Conservation (phyloP, 2,888 invertebrate genomes). For the Dryococelus australis region DNA sequence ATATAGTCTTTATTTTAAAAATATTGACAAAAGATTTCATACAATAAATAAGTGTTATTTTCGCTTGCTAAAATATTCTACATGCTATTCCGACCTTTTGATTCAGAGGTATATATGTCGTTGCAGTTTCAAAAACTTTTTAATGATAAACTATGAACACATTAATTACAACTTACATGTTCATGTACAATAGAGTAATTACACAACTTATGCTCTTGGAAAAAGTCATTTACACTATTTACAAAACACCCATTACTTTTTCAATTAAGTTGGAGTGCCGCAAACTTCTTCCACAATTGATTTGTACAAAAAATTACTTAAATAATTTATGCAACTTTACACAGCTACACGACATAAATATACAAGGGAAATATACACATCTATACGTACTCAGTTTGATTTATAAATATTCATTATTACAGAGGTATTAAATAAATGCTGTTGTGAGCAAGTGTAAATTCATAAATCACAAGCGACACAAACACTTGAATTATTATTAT, state of each 20-base stretch:
- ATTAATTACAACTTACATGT: not conserved
- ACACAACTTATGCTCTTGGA: not conserved
- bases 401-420: not conserved
- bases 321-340: slow-evolving; percentile 11
- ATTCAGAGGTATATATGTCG: slow-evolving; percentile 16
- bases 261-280: slow-evolving; percentile 10
- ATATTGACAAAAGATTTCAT: not conserved
- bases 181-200: slow-evolving; percentile 1
- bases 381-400: not conserved
- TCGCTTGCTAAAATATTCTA: not conserved
- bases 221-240: not conserved
- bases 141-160: not conserved
- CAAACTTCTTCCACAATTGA: not conserved
- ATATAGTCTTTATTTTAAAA: slow-evolving; percentile 16
- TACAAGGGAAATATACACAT: not conserved
- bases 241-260: not conserved
- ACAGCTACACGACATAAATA: not conserved
- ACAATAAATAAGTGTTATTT: slow-evolving; percentile 10
- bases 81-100: not conserved
- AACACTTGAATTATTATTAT: not conserved
- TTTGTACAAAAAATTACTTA: not conserved
- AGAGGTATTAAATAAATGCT: not conserved
- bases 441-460: not conserved
- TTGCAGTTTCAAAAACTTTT: slow-evolving; percentile 3
- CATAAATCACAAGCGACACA: not conserved